These are phyloP conservation scores for Sphaerodactylus townsendi DNA, from an alignment of 2,113 vertebrate species.

Conservation along the genomic window DNA sequence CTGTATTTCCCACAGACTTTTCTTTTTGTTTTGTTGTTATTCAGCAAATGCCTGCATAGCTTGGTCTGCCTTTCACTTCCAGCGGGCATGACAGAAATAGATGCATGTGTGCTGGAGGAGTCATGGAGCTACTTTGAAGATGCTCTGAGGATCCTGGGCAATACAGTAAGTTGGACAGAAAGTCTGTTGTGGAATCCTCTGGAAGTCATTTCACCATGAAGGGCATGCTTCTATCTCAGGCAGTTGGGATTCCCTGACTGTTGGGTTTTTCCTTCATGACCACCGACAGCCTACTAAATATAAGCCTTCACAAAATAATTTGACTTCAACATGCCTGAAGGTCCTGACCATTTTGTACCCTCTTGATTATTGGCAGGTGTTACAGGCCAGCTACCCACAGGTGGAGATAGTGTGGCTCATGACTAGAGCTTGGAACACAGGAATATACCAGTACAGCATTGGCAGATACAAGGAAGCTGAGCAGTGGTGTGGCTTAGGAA, in stretches of 20 bases:
- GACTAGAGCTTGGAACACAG: conserved; percentile 90
- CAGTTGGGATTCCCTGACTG: neutral
- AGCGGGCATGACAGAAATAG: conserved; percentile 72
- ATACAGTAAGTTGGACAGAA: conserved; percentile 78
- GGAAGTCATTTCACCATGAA: neutral
- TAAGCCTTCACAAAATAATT: neutral
- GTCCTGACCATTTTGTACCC: conserved; percentile 6
- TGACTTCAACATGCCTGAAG: neutral
- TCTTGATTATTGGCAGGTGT: conserved; percentile 23
- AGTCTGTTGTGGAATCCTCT: neutral
- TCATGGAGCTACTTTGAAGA: conserved; percentile 87
- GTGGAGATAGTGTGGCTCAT: conserved; percentile 89
- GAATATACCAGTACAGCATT: conserved; percentile 81
- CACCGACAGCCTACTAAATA: neutral
- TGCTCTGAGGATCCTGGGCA: conserved; percentile 77
- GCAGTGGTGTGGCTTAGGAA: conserved; percentile 86
- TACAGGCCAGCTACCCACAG: conserved; percentile 82
- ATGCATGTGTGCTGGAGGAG: conserved; percentile 80
- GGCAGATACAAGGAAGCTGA: conserved; percentile 81
- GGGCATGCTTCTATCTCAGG: neutral
- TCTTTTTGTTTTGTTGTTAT: conserved; percentile 50
- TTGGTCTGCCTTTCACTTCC: conserved; percentile 88
- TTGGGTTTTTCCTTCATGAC: neutral
- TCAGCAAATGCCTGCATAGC: conserved; percentile 86
- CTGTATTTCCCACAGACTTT: conserved; percentile 13